Percentiles rank a stretch among this genome's conserved stretches.
Conservation (phyloP, 37 sponge, comb jelly and placozoan species). For the Petrosia ficiformis region DNA sequence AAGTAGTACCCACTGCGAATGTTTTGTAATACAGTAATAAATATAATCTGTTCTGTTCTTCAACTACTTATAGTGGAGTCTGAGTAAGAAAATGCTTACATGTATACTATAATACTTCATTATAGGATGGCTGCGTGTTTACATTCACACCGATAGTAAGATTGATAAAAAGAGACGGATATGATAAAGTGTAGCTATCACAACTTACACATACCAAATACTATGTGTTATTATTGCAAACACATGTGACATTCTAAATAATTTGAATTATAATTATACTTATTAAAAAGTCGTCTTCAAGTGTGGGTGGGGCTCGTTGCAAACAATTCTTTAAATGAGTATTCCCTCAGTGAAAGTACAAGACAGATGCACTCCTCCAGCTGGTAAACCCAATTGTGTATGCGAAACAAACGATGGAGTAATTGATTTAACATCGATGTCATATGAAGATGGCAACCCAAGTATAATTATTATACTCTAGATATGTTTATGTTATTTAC, state of each 20-base stretch:
- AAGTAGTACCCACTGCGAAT: too few species aligned
- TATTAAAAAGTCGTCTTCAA: too few species aligned
- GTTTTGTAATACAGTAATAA: too few species aligned
- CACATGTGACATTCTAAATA: too few species aligned
- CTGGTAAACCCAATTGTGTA: background rate
- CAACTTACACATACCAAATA: background rate
- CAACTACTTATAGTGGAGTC: too few species aligned
- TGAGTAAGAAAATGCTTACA: background rate
- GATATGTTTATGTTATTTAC: background rate
- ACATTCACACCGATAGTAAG: background rate
- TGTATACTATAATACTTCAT: background rate
- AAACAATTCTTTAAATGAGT: too few species aligned
- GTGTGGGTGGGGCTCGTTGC: too few species aligned
- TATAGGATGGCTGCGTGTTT: slow-evolving; percentile 4
- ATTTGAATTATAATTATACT: too few species aligned
- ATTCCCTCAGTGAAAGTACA: too few species aligned
- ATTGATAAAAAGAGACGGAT: background rate
- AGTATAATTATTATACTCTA: background rate
- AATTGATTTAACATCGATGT: background rate
- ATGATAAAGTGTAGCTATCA: background rate
- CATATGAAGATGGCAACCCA: background rate
- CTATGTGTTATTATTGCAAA: background rate
- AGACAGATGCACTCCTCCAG: background rate
- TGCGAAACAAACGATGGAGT: background rate
- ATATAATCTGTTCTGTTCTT: too few species aligned